Conservation (phyloP, 2,888 invertebrate genomes). For the Drosophila gaucha region DNA sequence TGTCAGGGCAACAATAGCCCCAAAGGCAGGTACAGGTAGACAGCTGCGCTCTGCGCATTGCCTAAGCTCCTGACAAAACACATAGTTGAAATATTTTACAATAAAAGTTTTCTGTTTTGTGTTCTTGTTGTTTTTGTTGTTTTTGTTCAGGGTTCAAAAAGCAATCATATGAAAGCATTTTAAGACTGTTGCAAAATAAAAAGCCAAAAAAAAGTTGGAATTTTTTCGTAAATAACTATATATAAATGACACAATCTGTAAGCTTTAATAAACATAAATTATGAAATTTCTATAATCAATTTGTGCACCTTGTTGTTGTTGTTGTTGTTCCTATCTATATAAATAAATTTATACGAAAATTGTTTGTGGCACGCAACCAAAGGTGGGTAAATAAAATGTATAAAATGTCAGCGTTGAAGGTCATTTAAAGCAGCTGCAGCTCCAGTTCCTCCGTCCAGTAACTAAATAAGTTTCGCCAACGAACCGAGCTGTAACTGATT, state of each 20-base stretch:
- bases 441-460: constrained; percentile 1
- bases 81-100: constrained; percentile 40
- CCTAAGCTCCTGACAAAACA: constrained; percentile 29
- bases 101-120: constrained; percentile 2
- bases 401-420: constrained; percentile 42
- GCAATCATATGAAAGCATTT: constrained; percentile 56
- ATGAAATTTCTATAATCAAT: constrained; percentile 69
- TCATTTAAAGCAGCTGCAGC: constrained; percentile 62
- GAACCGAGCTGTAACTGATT: not conserved
- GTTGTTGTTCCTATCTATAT: constrained; percentile 36
- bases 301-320: constrained; percentile 32
- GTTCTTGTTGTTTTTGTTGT: not conserved
- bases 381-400: constrained; percentile 7
- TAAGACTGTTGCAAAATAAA: constrained; percentile 9
- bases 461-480: not conserved
- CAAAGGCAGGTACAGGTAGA: constrained; percentile 2
- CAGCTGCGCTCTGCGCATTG: constrained; percentile 10
- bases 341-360: constrained; percentile 61
- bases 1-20: constrained; percentile 24
- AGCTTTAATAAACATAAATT: constrained; percentile 63
- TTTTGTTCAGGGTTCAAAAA: constrained; percentile 21
- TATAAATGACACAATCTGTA: constrained; percentile 24
- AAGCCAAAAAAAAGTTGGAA: not conserved
- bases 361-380: constrained; percentile 65
- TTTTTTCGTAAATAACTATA: constrained; percentile 14